phyloP scores from a whole-genome alignment of 2,797 vertebrate genomes.

The Hafferia zeledoni region DNA sequence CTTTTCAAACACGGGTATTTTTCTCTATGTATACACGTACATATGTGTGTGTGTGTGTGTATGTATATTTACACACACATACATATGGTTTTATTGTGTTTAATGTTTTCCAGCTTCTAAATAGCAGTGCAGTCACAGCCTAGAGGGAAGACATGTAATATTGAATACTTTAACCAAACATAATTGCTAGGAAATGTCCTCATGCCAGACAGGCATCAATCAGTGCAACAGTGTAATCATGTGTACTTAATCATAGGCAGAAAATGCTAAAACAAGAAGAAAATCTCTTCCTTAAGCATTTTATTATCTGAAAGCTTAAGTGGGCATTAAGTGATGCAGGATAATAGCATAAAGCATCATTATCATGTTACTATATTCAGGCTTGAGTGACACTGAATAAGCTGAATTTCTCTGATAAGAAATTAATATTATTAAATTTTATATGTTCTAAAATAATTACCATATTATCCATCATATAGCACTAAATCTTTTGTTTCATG shows the following conservation, averaged over 20 bases:
- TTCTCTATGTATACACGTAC: accelerated
- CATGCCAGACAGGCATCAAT: neutral
- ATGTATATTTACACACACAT: too few species aligned
- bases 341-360: neutral
- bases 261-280: neutral
- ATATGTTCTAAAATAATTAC: neutral
- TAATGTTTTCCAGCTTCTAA: neutral
- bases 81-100: neutral
- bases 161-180: neutral
- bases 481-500: neutral
- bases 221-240: neutral
- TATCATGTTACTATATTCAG: neutral
- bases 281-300: neutral
- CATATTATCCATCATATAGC: neutral
- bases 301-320: neutral
- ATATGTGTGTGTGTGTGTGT: too few species aligned
- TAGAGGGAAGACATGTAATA: neutral
- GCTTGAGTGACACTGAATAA: neutral
- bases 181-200: neutral
- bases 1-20: neutral
- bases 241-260: neutral
- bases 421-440: neutral
- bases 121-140: neutral
- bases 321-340: neutral
- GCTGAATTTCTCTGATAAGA: neutral